phyloP scores from a whole-genome alignment of 2,797 vertebrate genomes.

The Cirrhinus molitorella region DNA sequence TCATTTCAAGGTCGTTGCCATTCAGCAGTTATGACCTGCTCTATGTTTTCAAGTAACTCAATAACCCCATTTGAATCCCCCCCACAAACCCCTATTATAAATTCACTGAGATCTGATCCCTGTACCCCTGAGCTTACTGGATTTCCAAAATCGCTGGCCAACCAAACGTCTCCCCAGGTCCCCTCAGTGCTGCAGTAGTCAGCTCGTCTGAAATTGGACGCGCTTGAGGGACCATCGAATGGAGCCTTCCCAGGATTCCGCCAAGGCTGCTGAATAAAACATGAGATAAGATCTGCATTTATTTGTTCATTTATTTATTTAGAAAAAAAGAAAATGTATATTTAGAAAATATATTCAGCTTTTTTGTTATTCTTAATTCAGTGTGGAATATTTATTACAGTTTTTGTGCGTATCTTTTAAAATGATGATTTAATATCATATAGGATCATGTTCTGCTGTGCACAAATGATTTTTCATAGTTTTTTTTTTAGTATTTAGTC shows the following conservation, averaged over 20 bases:
- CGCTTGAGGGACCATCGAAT: slow-evolving; percentile 65
- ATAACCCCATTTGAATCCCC: slow-evolving; percentile 53
- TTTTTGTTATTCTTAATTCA: slow-evolving; percentile 30
- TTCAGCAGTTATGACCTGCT: slow-evolving; percentile 59
- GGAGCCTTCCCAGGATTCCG: slow-evolving; percentile 65
- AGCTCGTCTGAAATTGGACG: slow-evolving; percentile 69
- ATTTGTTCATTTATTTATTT: slow-evolving; percentile 29
- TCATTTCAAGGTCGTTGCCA: slow-evolving; percentile 61
- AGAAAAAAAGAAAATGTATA: too few relatives aligned
- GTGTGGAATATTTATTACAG: background rate
- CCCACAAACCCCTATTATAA: slow-evolving; percentile 61
- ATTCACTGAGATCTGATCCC: slow-evolving; percentile 68
- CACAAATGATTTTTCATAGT: background rate
- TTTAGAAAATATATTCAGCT: background rate
- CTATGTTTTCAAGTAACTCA: slow-evolving; percentile 56
- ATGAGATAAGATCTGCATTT: slow-evolving; percentile 58
- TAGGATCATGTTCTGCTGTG: background rate
- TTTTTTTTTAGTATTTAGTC: background rate
- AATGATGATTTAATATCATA: background rate
- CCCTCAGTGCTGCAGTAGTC: slow-evolving; percentile 61
- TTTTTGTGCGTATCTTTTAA: background rate
- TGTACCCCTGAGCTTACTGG: slow-evolving; percentile 66
- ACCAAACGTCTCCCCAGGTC: slow-evolving; percentile 60
- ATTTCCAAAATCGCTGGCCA: slow-evolving; percentile 63
- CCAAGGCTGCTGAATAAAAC: slow-evolving; percentile 67